A percentile compares a stretch with the other conserved stretches of the same genome.
Evolutionary conservation across 2,888 invertebrate genomes (phyloP).

Genomic region (Eupithecia dodoneata): DNA sequence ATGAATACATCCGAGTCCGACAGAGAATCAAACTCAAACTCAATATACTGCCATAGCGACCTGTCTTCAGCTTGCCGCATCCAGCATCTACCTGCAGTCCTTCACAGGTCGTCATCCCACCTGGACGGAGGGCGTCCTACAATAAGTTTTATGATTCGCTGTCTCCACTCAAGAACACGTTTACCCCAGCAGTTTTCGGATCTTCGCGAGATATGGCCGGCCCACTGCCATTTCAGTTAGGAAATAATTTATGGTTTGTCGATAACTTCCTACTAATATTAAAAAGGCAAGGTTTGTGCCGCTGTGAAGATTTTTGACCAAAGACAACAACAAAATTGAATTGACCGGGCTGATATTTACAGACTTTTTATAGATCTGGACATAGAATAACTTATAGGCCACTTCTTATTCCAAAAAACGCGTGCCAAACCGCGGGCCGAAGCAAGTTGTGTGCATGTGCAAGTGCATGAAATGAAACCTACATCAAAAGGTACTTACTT

Average conservation of each 20-base stretch:
- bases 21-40: no score
- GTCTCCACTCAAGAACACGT: neutral
- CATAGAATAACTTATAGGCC: neutral
- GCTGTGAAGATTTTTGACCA: neutral
- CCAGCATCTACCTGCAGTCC: no score
- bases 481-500: slow-evolving; percentile 54
- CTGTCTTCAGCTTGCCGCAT: no score
- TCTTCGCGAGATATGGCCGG: neutral
- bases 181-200: neutral
- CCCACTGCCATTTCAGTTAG: neutral
- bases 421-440: neutral
- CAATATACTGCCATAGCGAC: no score
- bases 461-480: neutral
- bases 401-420: neutral
- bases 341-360: neutral
- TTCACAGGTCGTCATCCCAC: no score
- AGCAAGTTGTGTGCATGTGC: no score
- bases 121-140: neutral
- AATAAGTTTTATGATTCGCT: neutral
- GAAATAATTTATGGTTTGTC: neutral
- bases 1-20: no score
- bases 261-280: neutral
- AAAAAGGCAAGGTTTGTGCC: neutral
- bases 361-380: neutral
- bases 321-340: neutral